Conservation (phyloP, 2,113 vertebrate species). For the Procavia capensis region DNA sequence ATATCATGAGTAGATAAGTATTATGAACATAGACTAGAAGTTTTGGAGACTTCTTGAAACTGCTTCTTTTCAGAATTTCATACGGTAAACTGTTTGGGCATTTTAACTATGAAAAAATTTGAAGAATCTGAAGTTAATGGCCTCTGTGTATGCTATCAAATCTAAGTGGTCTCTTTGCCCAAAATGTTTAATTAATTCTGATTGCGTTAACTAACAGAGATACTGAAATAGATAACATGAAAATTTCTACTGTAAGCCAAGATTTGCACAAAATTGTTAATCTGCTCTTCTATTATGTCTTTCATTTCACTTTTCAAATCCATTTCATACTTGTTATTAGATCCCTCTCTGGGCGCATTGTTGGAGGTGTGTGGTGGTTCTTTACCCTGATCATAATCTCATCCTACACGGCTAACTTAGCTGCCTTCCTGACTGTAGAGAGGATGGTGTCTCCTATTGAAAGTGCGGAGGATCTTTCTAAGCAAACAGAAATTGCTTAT, state of each 20-base stretch:
- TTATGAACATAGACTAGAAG: conserved; percentile 4
- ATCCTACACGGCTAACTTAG: conserved; percentile 99
- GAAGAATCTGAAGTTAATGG: conserved; percentile 55
- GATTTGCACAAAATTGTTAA: conserved; percentile 81
- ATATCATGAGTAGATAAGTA: not conserved
- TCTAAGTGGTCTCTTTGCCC: not conserved
- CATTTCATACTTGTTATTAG: conserved; percentile 91
- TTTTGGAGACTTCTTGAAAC: conserved; percentile 58
- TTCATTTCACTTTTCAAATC: conserved; percentile 88
- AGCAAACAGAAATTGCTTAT: conserved; percentile 99
- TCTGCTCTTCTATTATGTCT: conserved; percentile 75
- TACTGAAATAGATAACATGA: not conserved
- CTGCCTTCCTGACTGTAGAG: conserved; percentile 99
- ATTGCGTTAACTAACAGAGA: not conserved
- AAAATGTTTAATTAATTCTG: conserved; percentile 54
- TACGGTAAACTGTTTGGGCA: conserved; percentile 55
- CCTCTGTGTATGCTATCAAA: conserved; percentile 5
- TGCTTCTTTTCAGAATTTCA: conserved; percentile 60
- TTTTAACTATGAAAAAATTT: conserved; percentile 57
- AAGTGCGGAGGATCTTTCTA: conserved; percentile 98
- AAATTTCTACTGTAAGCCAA: conserved; percentile 61
- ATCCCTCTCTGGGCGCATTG: conserved; percentile 99
- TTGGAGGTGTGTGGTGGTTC: conserved; percentile 99
- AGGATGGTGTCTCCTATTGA: conserved; percentile 99
- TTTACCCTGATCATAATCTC: conserved; percentile 99